A percentile compares a stretch with the other conserved stretches of the same genome.
Conservation (phyloP, 2,888 invertebrate genomes). For the Thereva nobilitata region DNA sequence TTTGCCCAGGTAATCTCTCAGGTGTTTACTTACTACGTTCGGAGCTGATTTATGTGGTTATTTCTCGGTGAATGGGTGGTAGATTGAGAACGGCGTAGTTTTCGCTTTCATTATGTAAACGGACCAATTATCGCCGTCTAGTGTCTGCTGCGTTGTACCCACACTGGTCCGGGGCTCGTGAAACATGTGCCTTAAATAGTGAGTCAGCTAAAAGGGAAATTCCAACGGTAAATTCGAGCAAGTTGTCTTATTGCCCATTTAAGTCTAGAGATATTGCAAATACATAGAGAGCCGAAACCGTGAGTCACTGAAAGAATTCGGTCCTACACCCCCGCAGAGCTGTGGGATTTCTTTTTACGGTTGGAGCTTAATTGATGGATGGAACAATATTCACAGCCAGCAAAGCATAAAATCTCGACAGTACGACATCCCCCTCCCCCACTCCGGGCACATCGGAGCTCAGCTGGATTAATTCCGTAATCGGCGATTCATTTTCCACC, state of each 20-base stretch:
- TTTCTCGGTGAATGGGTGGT: no score
- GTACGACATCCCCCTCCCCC: no score
- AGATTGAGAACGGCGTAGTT: no score
- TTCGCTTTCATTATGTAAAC: no score
- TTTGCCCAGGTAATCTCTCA: no score
- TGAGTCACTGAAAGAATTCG: slow-evolving; percentile 4
- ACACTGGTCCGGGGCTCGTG: background rate
- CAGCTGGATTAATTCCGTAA: background rate
- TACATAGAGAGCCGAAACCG: background rate
- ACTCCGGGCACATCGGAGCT: background rate
- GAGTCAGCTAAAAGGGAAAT: slow-evolving; percentile 7
- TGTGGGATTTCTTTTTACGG: background rate
- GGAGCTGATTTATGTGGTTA: no score
- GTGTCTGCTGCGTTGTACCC: no score
- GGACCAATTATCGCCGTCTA: no score
- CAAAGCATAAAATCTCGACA: slow-evolving; percentile 9
- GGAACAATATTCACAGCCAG: slow-evolving; percentile 3
- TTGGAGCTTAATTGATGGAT: slow-evolving; percentile 11
- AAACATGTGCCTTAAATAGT: background rate
- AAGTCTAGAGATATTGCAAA: no score
- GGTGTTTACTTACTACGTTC: no score
- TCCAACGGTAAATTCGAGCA: slow-evolving; percentile 4
- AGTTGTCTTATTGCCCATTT: no score
- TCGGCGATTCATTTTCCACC: slow-evolving; percentile 5
- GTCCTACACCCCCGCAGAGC: background rate